Conservation (phyloP, 2,113 vertebrate genomes). For the Caloenas nicobarica region DNA sequence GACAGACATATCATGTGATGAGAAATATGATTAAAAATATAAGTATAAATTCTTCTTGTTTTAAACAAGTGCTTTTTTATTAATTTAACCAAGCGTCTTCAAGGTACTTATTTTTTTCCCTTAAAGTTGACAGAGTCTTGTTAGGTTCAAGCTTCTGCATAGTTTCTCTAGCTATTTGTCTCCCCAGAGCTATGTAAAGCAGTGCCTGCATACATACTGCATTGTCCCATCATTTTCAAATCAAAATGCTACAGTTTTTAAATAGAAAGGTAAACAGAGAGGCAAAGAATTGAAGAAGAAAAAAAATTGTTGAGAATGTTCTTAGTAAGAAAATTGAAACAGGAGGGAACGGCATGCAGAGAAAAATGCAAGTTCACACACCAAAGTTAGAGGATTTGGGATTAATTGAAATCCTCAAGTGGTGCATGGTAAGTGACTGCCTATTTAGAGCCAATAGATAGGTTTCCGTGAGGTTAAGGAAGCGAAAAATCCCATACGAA, state of each 20-base stretch:
- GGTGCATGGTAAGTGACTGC: slow-evolving; percentile 81
- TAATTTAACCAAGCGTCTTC: not conserved
- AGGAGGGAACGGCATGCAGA: slow-evolving; percentile 34
- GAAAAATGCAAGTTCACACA: slow-evolving; percentile 74
- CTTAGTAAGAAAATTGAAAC: slow-evolving; percentile 44
- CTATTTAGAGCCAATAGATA: slow-evolving; percentile 85
- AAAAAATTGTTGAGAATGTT: slow-evolving; percentile 8
- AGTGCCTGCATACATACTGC: not conserved
- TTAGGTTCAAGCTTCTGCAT: not conserved
- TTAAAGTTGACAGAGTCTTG: not conserved
- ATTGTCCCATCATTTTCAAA: slow-evolving; percentile 13
- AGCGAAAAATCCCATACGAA: slow-evolving; percentile 85
- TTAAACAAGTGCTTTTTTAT: not conserved
- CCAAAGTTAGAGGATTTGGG: slow-evolving; percentile 76
- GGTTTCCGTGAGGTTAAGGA: slow-evolving; percentile 83
- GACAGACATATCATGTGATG: not conserved
- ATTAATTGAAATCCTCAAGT: slow-evolving; percentile 86
- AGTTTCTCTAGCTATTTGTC: not conserved
- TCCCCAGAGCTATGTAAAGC: not conserved
- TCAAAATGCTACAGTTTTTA: not conserved
- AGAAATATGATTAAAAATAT: not conserved
- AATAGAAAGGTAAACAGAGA: not conserved
- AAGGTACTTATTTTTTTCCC: not conserved
- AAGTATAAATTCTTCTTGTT: not conserved
- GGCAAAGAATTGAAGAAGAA: not conserved